A percentile compares a stretch with the other conserved stretches of the same genome.
phyloP scores from a whole-genome alignment of 2,888 invertebrate species.

The Apamea anceps region DNA sequence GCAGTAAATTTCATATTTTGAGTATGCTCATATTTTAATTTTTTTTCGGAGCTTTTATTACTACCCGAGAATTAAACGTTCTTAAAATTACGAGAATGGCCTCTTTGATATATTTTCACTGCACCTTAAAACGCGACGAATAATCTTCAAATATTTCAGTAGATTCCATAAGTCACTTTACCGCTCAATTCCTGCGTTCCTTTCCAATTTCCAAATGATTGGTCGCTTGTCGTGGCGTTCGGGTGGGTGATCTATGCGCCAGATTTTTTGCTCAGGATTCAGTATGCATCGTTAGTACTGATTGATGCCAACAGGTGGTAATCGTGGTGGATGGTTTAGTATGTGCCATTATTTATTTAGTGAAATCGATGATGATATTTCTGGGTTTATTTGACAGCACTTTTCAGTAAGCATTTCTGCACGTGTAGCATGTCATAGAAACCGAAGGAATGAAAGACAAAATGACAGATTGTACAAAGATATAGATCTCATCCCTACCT shows the following conservation, averaged over 20 bases:
- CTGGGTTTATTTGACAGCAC: constrained; percentile 3
- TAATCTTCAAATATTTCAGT: neutral
- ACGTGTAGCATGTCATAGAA: too few species aligned
- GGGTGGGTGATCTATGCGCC: constrained; percentile 26
- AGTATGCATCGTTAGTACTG: constrained; percentile 36
- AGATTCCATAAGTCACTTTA: neutral
- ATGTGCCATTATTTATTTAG: constrained; percentile 16
- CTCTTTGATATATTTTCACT: neutral
- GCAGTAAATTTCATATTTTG: too few species aligned
- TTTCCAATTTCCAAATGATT: constrained; percentile 27
- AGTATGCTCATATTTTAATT: too few species aligned
- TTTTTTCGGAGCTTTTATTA: too few species aligned
- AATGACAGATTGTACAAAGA: too few species aligned
- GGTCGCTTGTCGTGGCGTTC: constrained; percentile 21
- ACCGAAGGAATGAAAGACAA: too few species aligned
- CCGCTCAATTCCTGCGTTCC: constrained; percentile 27
- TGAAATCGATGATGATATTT: constrained; percentile 23
- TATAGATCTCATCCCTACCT: too few species aligned
- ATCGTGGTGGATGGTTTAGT: neutral
- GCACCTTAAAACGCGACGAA: neutral
- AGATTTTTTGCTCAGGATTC: constrained; percentile 36
- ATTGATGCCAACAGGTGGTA: constrained; percentile 39
- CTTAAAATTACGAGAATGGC: too few species aligned
- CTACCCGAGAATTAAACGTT: too few species aligned
- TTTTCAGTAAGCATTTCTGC: neutral